phyloP scores from a whole-genome alignment of 1,140 invertebrate species.

The Drosophila nigromelanica region DNA sequence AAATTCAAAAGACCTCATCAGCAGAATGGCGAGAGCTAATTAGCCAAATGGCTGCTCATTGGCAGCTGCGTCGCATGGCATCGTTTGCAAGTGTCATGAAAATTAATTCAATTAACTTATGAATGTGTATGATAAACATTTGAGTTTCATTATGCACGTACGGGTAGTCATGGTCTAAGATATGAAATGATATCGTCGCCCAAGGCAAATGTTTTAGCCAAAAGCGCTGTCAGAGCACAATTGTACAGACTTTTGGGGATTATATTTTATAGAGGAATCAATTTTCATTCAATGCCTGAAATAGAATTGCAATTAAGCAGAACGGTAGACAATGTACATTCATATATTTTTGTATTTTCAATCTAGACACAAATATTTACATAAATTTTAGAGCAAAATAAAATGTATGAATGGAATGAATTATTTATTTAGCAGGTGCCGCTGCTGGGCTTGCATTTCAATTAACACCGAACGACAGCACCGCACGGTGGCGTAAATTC shows the following conservation, averaged over 20 bases:
- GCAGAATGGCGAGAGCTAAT: conserved; percentile 58
- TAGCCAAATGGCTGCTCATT: conserved; percentile 55
- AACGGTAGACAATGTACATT: conserved; percentile 12
- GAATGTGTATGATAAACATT: conserved; percentile 47
- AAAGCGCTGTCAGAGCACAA: conserved; percentile 38
- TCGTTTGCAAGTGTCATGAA: conserved; percentile 36
- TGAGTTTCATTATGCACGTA: conserved; percentile 2
- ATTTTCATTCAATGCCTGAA: conserved; percentile 5
- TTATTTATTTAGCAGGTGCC: conserved; percentile 74
- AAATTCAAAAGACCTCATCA: conserved; percentile 28
- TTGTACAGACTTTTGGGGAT: conserved; percentile 25
- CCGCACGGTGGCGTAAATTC: conserved; percentile 51
- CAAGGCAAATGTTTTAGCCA: conserved; percentile 23
- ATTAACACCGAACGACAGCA: conserved; percentile 54
- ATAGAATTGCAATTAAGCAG: conserved; percentile 45
- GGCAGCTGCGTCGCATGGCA: background rate
- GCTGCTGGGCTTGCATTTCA: conserved; percentile 51
- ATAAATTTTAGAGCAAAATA: conserved; percentile 42
- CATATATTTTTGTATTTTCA: background rate
- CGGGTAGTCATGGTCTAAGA: conserved; percentile 5
- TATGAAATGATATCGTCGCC: conserved; percentile 5
- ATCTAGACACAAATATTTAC: conserved; percentile 16
- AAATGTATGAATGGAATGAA: conserved; percentile 54
- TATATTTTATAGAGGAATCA: conserved; percentile 20
- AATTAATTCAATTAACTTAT: conserved; percentile 64